Conservation (phyloP, 2,797 vertebrate species). For the Meriones psammophilus region DNA sequence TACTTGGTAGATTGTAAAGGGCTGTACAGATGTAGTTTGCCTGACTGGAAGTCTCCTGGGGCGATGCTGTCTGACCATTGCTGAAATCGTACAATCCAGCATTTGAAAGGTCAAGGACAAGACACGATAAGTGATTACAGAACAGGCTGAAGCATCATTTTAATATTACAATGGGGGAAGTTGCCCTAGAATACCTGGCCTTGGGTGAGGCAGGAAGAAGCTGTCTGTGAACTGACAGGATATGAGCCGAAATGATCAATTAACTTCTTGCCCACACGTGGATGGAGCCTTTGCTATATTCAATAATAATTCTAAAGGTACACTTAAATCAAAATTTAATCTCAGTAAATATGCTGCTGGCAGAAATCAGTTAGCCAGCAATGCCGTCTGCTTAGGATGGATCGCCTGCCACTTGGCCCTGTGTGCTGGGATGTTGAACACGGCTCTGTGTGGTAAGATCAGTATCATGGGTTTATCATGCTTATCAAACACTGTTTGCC, state of each 20-base stretch:
- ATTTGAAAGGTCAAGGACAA: not conserved
- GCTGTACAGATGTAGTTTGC: not conserved
- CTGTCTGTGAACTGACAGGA: not conserved
- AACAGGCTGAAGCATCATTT: constrained; percentile 30
- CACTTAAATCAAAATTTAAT: constrained; percentile 72
- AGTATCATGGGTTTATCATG: constrained; percentile 36
- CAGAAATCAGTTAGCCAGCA: constrained; percentile 66
- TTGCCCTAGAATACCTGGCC: not conserved
- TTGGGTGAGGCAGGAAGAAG: not conserved
- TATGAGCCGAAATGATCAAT: not conserved
- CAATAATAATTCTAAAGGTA: constrained; percentile 49
- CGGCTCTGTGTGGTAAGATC: not conserved
- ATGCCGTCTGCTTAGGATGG: constrained; percentile 40
- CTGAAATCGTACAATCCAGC: not conserved
- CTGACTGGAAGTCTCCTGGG: not conserved
- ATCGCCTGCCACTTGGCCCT: constrained; percentile 37
- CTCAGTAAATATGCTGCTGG: constrained; percentile 48
- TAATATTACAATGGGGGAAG: not conserved
- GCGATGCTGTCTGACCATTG: not conserved
- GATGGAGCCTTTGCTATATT: constrained; percentile 48
- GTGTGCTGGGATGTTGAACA: not conserved
- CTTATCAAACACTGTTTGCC: constrained; percentile 2
- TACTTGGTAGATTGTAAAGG: not conserved
- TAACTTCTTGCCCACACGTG: not conserved
- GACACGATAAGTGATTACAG: not conserved